A percentile compares a stretch with the other conserved stretches of the same genome.
These are phyloP conservation scores for Apodemus sylvaticus DNA, from an alignment of 2,113 vertebrate genomes.

Conservation along the genomic window DNA sequence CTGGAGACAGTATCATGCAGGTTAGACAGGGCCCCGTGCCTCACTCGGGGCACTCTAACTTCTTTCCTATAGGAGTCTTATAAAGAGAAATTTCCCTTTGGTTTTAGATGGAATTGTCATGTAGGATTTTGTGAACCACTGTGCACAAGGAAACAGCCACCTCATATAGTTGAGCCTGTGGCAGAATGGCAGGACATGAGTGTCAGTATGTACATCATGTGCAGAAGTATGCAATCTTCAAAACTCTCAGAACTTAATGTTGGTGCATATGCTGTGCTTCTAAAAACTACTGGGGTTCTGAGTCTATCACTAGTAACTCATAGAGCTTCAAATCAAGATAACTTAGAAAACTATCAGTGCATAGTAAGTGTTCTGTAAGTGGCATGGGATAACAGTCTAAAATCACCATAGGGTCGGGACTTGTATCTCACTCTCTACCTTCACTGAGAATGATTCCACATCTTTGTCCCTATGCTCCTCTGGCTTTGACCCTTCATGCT, in stretches of 20 bases:
- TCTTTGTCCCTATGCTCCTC: not conserved
- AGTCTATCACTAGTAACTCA: not conserved
- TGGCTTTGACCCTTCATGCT: not conserved
- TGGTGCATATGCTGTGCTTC: not conserved
- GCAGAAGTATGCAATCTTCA: not conserved
- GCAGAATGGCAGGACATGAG: not conserved
- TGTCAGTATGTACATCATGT: not conserved
- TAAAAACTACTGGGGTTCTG: not conserved
- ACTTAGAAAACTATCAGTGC: not conserved
- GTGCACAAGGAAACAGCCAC: not conserved
- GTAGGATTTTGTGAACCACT: not conserved
- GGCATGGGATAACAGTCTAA: not conserved
- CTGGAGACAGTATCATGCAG: not conserved
- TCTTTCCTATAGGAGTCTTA: not conserved
- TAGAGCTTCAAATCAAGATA: not conserved
- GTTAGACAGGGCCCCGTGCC: not conserved
- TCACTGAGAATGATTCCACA: not conserved
- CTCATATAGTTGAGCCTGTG: not conserved
- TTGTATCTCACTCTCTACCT: not conserved
- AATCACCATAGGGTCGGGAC: not conserved
- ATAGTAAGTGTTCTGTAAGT: not conserved
- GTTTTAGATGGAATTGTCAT: not conserved
- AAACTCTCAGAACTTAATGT: not conserved
- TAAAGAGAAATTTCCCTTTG: not conserved
- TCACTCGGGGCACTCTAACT: not conserved